A percentile compares a stretch with the other conserved stretches of the same genome.
Conservation (phyloP, 2,888 invertebrate species). For the Zaprionus bogoriensis region DNA sequence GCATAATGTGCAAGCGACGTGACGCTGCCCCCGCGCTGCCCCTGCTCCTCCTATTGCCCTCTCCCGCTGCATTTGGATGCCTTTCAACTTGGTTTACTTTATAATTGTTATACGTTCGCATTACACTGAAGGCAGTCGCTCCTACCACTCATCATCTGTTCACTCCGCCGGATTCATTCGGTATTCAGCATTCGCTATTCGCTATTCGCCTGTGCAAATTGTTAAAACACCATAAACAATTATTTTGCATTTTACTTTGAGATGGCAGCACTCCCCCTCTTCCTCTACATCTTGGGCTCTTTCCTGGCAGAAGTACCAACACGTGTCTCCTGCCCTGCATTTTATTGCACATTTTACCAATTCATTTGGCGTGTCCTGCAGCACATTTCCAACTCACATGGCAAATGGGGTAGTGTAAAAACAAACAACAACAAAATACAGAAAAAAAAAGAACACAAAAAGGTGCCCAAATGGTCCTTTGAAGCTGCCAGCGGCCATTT, state of each 20-base stretch:
- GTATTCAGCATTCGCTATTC: conserved; percentile 25
- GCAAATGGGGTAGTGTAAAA: background rate
- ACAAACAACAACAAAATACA: background rate
- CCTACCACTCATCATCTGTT: too few species aligned
- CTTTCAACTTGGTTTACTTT: conserved; percentile 37
- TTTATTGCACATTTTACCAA: conserved; percentile 61
- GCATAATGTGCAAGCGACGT: conserved; percentile 50
- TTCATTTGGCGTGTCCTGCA: conserved; percentile 42
- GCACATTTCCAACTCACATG: conserved; percentile 16
- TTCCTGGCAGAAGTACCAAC: conserved; percentile 2
- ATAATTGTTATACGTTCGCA: conserved; percentile 69
- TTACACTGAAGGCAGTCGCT: conserved; percentile 23
- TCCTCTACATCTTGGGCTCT: background rate
- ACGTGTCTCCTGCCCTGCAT: conserved; percentile 32
- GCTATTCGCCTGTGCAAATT: conserved; percentile 64
- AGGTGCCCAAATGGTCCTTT: conserved; percentile 18
- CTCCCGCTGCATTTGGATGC: conserved; percentile 11
- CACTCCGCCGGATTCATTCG: background rate
- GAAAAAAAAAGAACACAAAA: background rate
- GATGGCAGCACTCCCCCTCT: conserved; percentile 16
- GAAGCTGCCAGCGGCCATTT: conserved; percentile 37
- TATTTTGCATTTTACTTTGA: conserved; percentile 75
- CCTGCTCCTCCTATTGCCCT: background rate
- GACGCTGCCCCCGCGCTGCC: background rate
- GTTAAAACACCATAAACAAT: conserved; percentile 80